Conservation (phyloP, 2,113 vertebrate species). For the Ailuropoda melanoleuca region DNA sequence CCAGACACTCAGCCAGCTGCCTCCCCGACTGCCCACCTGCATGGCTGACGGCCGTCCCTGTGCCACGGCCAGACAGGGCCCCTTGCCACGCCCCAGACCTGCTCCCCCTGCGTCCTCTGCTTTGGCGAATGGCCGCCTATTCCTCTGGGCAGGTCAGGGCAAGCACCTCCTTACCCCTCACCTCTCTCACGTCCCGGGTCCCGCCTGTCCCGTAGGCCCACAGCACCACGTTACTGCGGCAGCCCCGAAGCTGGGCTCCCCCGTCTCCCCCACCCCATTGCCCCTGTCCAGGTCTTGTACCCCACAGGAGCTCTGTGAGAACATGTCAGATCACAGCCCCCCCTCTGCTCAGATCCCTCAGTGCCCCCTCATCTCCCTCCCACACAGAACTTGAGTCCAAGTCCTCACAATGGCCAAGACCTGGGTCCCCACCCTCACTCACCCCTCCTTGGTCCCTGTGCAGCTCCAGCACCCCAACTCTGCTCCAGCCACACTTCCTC, state of each 20-base stretch:
- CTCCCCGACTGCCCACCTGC: rapidly evolving
- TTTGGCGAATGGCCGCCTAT: not conserved
- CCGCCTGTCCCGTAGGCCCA: not conserved
- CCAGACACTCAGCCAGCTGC: not conserved
- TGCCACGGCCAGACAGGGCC: rapidly evolving
- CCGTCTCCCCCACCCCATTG: rapidly evolving
- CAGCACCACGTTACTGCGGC: not conserved
- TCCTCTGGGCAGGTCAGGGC: not conserved
- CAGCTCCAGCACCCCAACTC: not conserved
- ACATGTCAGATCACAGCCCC: not conserved
- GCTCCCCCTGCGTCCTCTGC: rapidly evolving
- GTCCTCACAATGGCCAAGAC: not conserved
- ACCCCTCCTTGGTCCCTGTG: rapidly evolving
- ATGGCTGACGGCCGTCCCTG: rapidly evolving
- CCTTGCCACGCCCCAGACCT: rapidly evolving
- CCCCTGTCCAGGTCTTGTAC: not conserved
- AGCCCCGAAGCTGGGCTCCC: rapidly evolving
- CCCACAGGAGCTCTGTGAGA: not conserved
- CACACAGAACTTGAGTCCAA: not conserved
- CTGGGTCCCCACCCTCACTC: not conserved
- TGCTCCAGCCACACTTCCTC: not conserved
- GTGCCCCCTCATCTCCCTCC: not conserved
- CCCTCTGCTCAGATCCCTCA: not conserved
- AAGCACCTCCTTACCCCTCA: rapidly evolving
- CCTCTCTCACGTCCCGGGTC: not conserved